Conservation (phyloP, 2,888 invertebrate species). For the Glyphotaelius pellucidus region DNA sequence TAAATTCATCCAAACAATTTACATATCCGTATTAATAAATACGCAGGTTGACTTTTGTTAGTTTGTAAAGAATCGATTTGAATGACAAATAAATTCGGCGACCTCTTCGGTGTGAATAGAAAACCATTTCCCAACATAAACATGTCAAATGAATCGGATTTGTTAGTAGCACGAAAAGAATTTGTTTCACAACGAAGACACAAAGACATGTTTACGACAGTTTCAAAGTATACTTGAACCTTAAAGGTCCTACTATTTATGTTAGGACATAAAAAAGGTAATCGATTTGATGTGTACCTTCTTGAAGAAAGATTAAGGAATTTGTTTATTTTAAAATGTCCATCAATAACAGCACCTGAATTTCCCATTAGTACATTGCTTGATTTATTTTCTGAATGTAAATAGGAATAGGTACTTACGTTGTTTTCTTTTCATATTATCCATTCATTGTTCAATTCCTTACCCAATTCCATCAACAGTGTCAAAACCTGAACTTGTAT, state of each 20-base stretch:
- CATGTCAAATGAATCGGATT: conserved; percentile 43
- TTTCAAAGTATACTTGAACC: conserved; percentile 13
- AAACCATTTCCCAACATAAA: conserved; percentile 31
- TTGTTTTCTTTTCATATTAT: not conserved
- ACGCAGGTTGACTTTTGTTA: conserved; percentile 44
- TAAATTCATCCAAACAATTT: conserved; percentile 48
- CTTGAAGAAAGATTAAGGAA: not conserved
- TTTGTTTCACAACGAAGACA: conserved; percentile 6
- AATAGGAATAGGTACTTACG: not conserved
- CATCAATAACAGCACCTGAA: not conserved
- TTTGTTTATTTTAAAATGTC: not conserved
- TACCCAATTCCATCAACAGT: too few species aligned
- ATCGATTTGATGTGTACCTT: not conserved
- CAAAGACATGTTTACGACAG: conserved; percentile 26
- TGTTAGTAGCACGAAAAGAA: conserved; percentile 12
- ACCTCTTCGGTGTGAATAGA: conserved; percentile 17
- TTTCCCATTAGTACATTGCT: not conserved
- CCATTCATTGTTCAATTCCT: not conserved
- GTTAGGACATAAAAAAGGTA: not conserved
- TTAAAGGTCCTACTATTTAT: not conserved
- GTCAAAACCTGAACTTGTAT: too few species aligned
- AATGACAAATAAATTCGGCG: conserved; percentile 42
- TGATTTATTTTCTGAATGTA: not conserved
- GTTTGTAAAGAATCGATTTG: conserved; percentile 46
- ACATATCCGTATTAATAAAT: conserved; percentile 44